phyloP scores from a whole-genome alignment of 1,140 invertebrate genomes.

The Neoseiulus cucumeris region DNA sequence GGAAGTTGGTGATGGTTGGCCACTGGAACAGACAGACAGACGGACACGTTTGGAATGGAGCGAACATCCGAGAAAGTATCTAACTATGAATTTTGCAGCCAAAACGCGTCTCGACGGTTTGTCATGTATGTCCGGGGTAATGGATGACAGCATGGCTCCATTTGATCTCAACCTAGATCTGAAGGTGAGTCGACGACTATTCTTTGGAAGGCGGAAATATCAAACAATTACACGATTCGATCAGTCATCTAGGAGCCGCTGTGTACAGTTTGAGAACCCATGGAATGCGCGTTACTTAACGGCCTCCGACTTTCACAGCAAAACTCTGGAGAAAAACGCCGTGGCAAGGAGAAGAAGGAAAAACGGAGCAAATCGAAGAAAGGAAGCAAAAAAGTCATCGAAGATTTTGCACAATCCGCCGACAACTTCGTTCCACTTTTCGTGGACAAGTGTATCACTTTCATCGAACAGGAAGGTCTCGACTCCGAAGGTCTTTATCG shows the following conservation, averaged over 20 bases:
- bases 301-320: not conserved
- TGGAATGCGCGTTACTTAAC: too few relatives aligned
- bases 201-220: too few relatives aligned
- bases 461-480: conserved; percentile 65
- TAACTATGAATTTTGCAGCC: not conserved
- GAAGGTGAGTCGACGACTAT: too few relatives aligned
- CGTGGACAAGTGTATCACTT: conserved; percentile 78
- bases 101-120: conserved; percentile 2
- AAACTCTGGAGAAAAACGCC: conserved; percentile 39
- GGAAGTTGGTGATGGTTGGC: too few relatives aligned
- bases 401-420: conserved; percentile 50
- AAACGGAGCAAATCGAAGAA: conserved; percentile 29
- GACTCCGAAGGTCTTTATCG: conserved; percentile 88
- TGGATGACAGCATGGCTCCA: not conserved
- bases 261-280: too few relatives aligned
- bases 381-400: conserved; percentile 28
- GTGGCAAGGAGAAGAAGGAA: conserved; percentile 48
- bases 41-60: too few relatives aligned
- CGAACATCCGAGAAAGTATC: too few relatives aligned
- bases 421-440: conserved; percentile 67
- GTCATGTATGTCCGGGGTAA: not conserved
- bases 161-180: conserved; percentile 1
- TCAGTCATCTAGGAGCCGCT: too few relatives aligned
- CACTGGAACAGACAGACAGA: too few relatives aligned
- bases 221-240: not conserved